Conservation (phyloP, 2,888 invertebrate species). For the Crepidodera aurea region DNA sequence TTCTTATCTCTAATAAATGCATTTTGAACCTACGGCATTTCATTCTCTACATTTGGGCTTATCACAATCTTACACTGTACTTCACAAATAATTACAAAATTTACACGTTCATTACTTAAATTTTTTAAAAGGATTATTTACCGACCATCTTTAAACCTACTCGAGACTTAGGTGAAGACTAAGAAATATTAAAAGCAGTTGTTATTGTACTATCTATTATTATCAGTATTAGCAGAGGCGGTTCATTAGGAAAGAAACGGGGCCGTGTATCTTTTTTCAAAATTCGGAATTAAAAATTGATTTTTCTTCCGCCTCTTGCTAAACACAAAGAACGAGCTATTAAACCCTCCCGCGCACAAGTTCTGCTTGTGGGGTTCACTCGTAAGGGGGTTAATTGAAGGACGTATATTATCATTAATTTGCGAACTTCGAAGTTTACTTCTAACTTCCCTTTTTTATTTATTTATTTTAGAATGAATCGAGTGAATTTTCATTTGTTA, state of each 20-base stretch:
- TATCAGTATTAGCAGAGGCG: slow-evolving; percentile 8
- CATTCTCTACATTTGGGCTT: neutral
- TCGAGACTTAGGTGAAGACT: slow-evolving; percentile 4
- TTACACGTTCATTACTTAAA: neutral
- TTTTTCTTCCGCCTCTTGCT: no score
- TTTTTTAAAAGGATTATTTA: neutral
- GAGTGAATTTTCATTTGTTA: no score
- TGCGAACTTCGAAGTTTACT: no score
- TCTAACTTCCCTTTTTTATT: no score
- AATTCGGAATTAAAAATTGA: no score
- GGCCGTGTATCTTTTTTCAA: neutral
- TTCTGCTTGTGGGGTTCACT: no score
- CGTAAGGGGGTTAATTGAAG: no score
- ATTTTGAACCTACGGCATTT: neutral
- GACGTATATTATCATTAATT: no score
- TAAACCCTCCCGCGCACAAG: no score
- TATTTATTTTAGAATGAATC: no score
- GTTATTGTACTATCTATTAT: slow-evolving; percentile 3
- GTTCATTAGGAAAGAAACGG: neutral
- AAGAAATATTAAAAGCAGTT: slow-evolving; percentile 9
- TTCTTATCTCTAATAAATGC: neutral
- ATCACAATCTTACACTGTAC: neutral
- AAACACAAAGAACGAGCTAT: no score
- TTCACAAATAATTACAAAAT: neutral
- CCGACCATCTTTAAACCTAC: slow-evolving; percentile 5